Percentiles rank a stretch among this genome's conserved stretches.
These are phyloP conservation scores for Ptychodera flava DNA, from an alignment of 35 echinoderm and acorn worm species.

Conservation along the genomic window DNA sequence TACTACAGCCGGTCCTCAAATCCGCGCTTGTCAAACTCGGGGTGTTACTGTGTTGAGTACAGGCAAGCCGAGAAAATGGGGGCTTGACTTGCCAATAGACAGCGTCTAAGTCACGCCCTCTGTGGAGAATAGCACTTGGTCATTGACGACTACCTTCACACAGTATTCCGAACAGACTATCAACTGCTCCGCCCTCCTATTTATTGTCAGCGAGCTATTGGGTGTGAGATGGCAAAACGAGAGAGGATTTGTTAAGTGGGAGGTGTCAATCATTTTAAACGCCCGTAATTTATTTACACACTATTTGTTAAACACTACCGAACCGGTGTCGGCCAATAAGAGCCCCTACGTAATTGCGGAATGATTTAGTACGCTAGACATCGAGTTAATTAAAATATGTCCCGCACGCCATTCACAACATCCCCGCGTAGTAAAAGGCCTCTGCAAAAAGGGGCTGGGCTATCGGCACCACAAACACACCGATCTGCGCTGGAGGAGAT, in stretches of 20 bases:
- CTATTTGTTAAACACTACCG: background rate
- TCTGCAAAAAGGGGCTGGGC: background rate
- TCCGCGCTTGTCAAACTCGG: no score
- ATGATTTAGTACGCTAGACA: background rate
- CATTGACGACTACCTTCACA: background rate
- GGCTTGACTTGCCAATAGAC: background rate
- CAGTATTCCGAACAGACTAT: no score
- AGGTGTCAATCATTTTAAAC: background rate
- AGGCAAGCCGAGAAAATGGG: no score
- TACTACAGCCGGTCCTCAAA: no score
- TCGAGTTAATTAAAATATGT: background rate
- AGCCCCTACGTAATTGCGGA: background rate
- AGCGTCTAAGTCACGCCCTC: background rate
- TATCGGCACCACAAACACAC: background rate
- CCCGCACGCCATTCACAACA: background rate
- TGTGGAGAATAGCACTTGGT: background rate
- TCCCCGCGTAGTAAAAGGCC: background rate
- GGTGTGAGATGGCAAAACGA: background rate
- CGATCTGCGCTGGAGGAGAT: background rate
- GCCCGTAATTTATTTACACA: background rate
- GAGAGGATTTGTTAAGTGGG: background rate
- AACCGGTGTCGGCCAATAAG: background rate
- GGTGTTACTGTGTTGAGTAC: no score
- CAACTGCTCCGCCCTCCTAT: background rate
- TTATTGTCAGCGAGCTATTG: background rate